A percentile compares a stretch with the other conserved stretches of the same genome.
Evolutionary conservation across 2,797 vertebrate species (phyloP).

Genomic region (Chaetophractus vellerosus): DNA sequence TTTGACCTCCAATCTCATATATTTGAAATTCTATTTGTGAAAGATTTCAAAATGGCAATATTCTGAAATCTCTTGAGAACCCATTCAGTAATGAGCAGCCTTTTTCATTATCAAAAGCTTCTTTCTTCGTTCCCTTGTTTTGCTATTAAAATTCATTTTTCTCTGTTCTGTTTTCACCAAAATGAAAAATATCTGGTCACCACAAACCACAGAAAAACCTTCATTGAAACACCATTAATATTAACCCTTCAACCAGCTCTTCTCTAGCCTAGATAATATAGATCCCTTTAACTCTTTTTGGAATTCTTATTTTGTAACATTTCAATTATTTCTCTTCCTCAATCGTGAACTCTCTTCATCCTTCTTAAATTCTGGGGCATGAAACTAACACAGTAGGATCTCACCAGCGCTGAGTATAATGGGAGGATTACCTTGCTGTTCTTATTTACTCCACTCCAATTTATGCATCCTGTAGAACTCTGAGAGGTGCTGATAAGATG

Average conservation of each 20-base stretch:
- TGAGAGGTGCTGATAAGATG: slow-evolving; percentile 75
- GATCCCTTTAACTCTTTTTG: slow-evolving; percentile 59
- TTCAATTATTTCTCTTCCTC: slow-evolving; percentile 54
- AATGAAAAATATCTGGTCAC: slow-evolving; percentile 55
- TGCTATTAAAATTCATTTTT: slow-evolving; percentile 77
- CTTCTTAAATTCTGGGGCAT: slow-evolving; percentile 42
- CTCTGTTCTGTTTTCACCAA: slow-evolving; percentile 37
- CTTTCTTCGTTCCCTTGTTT: slow-evolving; percentile 70
- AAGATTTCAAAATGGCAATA: slow-evolving; percentile 53
- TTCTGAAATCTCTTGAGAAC: slow-evolving; percentile 55
- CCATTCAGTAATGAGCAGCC: slow-evolving; percentile 58
- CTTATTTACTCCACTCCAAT: slow-evolving; percentile 61
- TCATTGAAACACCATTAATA: slow-evolving; percentile 33
- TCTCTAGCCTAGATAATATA: slow-evolving; percentile 16
- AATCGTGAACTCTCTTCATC: slow-evolving; percentile 47
- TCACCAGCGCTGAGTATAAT: slow-evolving; percentile 13
- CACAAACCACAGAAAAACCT: slow-evolving; percentile 47
- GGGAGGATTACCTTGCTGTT: slow-evolving; percentile 67
- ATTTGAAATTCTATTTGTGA: slow-evolving; percentile 79
- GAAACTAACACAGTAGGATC: slow-evolving; percentile 24
- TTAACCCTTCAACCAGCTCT: background rate
- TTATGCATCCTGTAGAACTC: slow-evolving; percentile 55
- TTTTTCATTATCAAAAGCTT: slow-evolving; percentile 62
- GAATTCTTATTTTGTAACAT: slow-evolving; percentile 36
- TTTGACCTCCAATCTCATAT: slow-evolving; percentile 69